Evolutionary conservation across 2,113 vertebrate genomes (phyloP), one percentile per base, ranked within the genome.

Genomic region (Tachycineta bicolor): DNA sequence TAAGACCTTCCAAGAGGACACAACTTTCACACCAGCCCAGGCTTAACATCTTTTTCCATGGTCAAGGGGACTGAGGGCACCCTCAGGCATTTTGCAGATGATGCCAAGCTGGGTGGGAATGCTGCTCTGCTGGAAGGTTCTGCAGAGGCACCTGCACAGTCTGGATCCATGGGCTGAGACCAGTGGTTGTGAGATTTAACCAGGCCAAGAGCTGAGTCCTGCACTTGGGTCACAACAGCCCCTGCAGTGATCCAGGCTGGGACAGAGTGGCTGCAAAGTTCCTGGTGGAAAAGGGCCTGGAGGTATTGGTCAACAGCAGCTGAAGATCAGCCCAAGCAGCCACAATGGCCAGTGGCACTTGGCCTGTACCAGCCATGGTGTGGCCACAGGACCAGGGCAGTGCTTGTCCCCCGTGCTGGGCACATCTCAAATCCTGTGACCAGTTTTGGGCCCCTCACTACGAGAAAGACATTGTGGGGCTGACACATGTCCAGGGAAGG

Each of bases 151-250:
- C 24, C 39, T 62, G 74, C 37, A 26, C 26, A 77, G 52, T 17
- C 37, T 44, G 83, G 14, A n/a, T 5, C 10, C 47, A n/a, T 3
- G 47, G 39, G 39, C 64, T 73, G 56, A 46, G 19, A 26, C 1
- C 63, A 44, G 1, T 8, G 47, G 12, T 0, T 23, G 64, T 23
- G 84, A 53, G 64, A 47, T n/a, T 62, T 15, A 33, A 33, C 14
- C 47, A 60, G 11, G 12, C 33, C 47, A 13, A 11, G 55, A 5
- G 14, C 26, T 0, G 0, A 19, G 8, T n/a, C 26, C 39, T 78
- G 55, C 39, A 8, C 83, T 1, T 11, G 63, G 46, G 12, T 39
- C 39, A 26, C 63, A 33, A 19, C 25, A 52, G 29, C 7, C 34
- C 46, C 39, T 39, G 70, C 60, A 55, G 49, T 3, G 41, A 46